Conservation (phyloP, 2,888 invertebrate species). For the Hermaeophaga mercurialis region DNA sequence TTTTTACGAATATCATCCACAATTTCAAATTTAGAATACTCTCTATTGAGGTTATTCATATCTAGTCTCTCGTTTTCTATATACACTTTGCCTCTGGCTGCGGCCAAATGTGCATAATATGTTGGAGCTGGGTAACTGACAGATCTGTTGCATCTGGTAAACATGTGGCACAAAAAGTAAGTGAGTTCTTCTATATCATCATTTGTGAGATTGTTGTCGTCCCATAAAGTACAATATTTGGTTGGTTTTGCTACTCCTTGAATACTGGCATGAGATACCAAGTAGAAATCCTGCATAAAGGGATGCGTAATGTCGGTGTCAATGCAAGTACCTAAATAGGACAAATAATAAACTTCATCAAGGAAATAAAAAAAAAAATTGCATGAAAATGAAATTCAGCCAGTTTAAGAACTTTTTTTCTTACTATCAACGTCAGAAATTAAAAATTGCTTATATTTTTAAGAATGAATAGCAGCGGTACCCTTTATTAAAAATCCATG, state of each 20-base stretch:
- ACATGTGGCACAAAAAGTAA: constrained; percentile 84
- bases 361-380: too few species aligned
- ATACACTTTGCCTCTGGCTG: constrained; percentile 67
- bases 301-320: constrained; percentile 87
- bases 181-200: constrained; percentile 80
- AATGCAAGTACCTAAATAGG: constrained; percentile 62
- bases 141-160: constrained; percentile 79
- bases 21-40: constrained; percentile 61
- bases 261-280: constrained; percentile 71
- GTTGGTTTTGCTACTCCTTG: constrained; percentile 86
- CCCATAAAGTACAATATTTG: constrained; percentile 83
- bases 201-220: constrained; percentile 72
- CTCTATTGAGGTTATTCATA: constrained; percentile 55
- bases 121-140: constrained; percentile 89
- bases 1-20: constrained; percentile 60
- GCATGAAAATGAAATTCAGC: too few species aligned
- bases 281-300: constrained; percentile 85
- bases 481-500: too few species aligned
- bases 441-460: too few species aligned
- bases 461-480: too few species aligned
- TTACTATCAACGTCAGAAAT: too few species aligned
- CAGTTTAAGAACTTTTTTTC: too few species aligned
- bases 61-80: constrained; percentile 55
- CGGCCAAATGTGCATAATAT: constrained; percentile 87
- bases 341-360: too few species aligned